Evolutionary conservation across 2,113 vertebrate genomes (phyloP), one percentile per base, ranked within the genome.

Genomic region (Catagonus wagneri): DNA sequence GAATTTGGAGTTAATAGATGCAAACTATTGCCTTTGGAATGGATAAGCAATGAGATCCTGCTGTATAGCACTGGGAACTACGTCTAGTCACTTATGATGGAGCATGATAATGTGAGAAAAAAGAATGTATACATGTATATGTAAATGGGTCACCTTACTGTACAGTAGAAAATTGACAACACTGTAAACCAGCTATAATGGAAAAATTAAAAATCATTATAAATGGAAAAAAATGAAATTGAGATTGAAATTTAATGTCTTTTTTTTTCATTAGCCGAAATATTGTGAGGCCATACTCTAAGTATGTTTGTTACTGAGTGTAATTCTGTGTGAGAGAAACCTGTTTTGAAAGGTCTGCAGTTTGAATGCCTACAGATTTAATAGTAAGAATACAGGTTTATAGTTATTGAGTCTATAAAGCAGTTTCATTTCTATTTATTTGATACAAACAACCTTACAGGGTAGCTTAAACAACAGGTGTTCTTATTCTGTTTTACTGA

Each of bases 151-250:
- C n/a, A n/a, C n/a, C n/a, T n/a, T n/a, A n/a, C n/a, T n/a, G n/a
- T n/a, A n/a, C n/a, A n/a, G n/a, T n/a, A n/a, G n/a, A n/a, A n/a
- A n/a, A n/a, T n/a, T n/a, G n/a, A n/a, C n/a, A n/a, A n/a, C n/a
- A n/a, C n/a, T n/a, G n/a, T n/a, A n/a, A n/a, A n/a, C n/a, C n/a
- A n/a, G n/a, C n/a, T n/a, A n/a, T n/a, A n/a, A n/a, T n/a, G n/a
- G n/a, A n/a, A n/a, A n/a, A n/a, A n/a, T n/a, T n/a, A n/a, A n/a
- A n/a, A n/a, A n/a, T n/a, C n/a, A n/a, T n/a, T n/a, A n/a, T n/a
- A n/a, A n/a, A n/a, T n/a, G n/a, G n/a, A n/a, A n/a, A n/a, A 92
- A 94, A 94, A 89, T 96, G 34, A 95, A 96, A 95, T 32, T 93
- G 32, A 89, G 86, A 81, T 60, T 90, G 90, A 78, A 83, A 11